phyloP scores from a whole-genome alignment of 1,140 invertebrate species.

The Anastrepha ludens region DNA sequence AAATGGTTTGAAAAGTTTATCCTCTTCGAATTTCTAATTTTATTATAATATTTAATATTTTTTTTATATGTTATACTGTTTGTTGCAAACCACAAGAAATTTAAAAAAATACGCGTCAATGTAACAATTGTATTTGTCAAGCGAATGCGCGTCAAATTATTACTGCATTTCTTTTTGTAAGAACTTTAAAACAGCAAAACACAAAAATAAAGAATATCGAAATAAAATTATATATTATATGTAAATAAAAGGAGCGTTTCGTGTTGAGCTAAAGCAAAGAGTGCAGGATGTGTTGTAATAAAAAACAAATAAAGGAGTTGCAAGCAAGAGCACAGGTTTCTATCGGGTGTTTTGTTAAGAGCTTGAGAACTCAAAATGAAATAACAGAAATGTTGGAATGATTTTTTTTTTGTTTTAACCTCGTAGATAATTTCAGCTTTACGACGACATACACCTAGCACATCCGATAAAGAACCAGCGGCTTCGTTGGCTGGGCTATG shows the following conservation, averaged over 20 bases:
- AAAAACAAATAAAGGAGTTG: no score
- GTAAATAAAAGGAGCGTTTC: not conserved
- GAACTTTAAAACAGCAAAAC: not conserved
- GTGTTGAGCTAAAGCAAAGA: not conserved
- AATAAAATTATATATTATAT: constrained; percentile 52
- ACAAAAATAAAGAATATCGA: constrained; percentile 22
- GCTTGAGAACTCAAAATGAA: no score
- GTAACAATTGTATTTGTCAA: constrained; percentile 38
- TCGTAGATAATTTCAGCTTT: no score
- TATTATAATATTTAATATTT: constrained; percentile 7
- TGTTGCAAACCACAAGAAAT: constrained; percentile 40
- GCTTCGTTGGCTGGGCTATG: no score
- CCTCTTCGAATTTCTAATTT: not conserved
- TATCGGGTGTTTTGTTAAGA: no score
- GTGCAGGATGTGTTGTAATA: no score
- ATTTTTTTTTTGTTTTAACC: no score
- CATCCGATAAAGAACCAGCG: no score
- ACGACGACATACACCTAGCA: no score
- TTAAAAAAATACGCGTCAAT: constrained; percentile 34
- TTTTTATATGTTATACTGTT: constrained; percentile 45
- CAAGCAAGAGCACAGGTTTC: no score
- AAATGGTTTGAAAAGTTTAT: not conserved
- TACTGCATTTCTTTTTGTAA: constrained; percentile 53
- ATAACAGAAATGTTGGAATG: no score
- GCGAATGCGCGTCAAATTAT: constrained; percentile 29